Base-by-base conservation (phyloP, 2,888 invertebrate genomes). In the Hoplodrina blanda region DNA sequence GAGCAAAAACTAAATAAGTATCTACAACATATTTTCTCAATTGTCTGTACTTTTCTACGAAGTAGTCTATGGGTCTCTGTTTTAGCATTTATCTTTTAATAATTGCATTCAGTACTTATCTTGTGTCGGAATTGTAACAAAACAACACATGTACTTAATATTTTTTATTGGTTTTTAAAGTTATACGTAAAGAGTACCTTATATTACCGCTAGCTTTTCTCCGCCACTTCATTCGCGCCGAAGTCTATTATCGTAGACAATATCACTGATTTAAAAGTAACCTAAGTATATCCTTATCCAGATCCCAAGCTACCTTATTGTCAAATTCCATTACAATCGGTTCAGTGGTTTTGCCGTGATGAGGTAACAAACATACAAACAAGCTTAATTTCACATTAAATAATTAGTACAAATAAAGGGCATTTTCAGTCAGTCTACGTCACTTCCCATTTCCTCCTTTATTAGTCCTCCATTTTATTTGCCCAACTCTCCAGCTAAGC, bases 371-470 rank as follows among this genome's bases (percentile, higher is more conserved):
- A 15, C 46, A 15, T 2, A 17, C 17, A 46, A 17, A 17, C 46
- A 17, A 15, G 13, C 17, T 46, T 46, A 17, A 46, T 46, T 46
- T 46, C 17, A 17, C 46, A 17, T 46, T 44, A 44, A 46, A 46
- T 15, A 46, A 46, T 46, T 46, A 17, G 17, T 4, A 1, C 17
- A 17, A 4, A 15, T 46, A 46, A 46, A 30, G 11, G 17, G 44
- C 11, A 76, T 69, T 53, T 37, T 33, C 20, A 57, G 46, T 19
- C 20, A 46, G 13, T 25, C 13, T 25, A 69, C 33, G 30, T 55
- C 33, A 30, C 50, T 62, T 53, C 54, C 20, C 49, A 54, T 68
- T 62, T 52, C 44, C n/a, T 25, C 41, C 25, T 30, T 33, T 30
- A 6, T 7, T 52, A 20, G 20, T n/a, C 33, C 19, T 10, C 7